Conservation (phyloP, 2,113 vertebrate species). For the Channa argus region DNA sequence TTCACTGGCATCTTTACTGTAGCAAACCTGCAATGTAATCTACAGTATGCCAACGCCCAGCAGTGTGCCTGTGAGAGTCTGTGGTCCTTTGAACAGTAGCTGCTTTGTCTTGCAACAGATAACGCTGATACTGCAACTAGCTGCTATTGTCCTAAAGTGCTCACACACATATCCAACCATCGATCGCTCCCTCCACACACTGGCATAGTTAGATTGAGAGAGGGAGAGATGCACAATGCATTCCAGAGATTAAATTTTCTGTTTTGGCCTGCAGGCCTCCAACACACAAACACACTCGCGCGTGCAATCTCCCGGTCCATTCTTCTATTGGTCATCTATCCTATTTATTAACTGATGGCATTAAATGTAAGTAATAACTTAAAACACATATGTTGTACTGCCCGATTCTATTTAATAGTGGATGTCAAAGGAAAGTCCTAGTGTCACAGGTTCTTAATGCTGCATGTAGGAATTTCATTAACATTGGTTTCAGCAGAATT, state of each 20-base stretch:
- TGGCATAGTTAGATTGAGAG: conserved; percentile 57
- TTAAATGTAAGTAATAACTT: conserved; percentile 33
- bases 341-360: conserved; percentile 14
- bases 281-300: conserved; percentile 29
- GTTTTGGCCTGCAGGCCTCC: conserved; percentile 57
- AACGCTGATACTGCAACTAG: conserved; percentile 74
- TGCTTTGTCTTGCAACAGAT: conserved; percentile 75
- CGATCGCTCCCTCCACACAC: conserved; percentile 44
- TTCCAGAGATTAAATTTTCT: conserved; percentile 76
- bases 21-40: conserved; percentile 31
- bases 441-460: conserved; percentile 63
- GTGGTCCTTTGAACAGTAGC: conserved; percentile 66
- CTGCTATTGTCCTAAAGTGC: conserved; percentile 70
- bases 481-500: conserved; percentile 63
- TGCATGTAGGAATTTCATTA: conserved; percentile 65
- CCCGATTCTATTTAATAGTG: not conserved
- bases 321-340: conserved; percentile 35
- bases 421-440: conserved; percentile 39
- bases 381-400: conserved; percentile 10
- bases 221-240: conserved; percentile 75
- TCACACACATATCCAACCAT: conserved; percentile 18
- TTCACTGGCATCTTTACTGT: conserved; percentile 7
- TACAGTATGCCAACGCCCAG: conserved; percentile 49
- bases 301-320: not conserved
- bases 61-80: conserved; percentile 48